Evolutionary conservation across 1,140 invertebrate genomes (phyloP), one percentile per base, ranked within the genome.

Genomic region (Mizuhopecten yessoensis): DNA sequence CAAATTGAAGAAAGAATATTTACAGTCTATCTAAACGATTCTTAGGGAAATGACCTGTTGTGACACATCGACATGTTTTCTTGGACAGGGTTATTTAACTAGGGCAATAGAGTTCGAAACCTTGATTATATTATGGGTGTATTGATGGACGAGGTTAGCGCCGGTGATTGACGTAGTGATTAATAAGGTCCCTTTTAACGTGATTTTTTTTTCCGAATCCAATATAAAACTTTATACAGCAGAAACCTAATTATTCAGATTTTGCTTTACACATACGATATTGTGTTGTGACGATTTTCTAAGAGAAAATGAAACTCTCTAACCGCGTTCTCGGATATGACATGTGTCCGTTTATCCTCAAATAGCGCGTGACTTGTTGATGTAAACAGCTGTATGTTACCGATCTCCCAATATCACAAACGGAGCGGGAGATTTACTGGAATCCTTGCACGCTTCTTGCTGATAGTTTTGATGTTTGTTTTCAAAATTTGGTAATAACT

Each of bases 401-500:
- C 11, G 57, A 75, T 75, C 23, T 29, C 1, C n/a, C 57, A n/a
- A 75, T 75, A 75, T 75, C n/a, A 75, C 23, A 75, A 0, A n/a
- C 57, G 17, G 0, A 75, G n/a, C 57, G 57, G 57, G 23, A 23
- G 57, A 75, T 75, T n/a, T 75, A 75, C 29, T 75, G 57, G 1
- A 9, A 75, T 29, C 57, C 9, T 5, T 75, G 23, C 36, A 17
- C 17, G 57, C 57, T 29, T 75, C 57, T 75, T 75, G 57, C 57
- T 75, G 57, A 75, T 75, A 29, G 11, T 75, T 75, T 29, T 75
- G n/a, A 75, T 75, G 23, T 75, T 75, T 75, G 57, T 75, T 75
- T 75, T n/a, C 20, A 29, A 75, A 75, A 75, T 75, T 75, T 75
- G n/a, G 57, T 75, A 75, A 75, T 75, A 75, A 75, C 57, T 75